These are phyloP conservation scores for Acheta domesticus DNA, from an alignment of 2,888 invertebrate species.

Conservation along the genomic window DNA sequence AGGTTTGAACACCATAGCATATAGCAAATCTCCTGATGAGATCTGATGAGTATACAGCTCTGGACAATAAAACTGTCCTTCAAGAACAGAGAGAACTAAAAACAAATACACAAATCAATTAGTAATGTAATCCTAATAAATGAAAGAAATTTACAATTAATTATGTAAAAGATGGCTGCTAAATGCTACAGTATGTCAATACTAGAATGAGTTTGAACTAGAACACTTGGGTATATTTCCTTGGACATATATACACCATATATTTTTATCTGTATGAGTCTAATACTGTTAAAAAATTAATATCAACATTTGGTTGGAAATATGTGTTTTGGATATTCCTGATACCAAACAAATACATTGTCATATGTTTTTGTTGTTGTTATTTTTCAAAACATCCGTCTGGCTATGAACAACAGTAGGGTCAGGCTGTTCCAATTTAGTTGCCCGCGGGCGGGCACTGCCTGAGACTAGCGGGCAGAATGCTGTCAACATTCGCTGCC, in stretches of 20 bases:
- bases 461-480: too few species aligned
- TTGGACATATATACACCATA: neutral
- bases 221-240: neutral
- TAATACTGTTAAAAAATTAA: too few species aligned
- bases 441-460: too few species aligned
- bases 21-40: conserved; percentile 65
- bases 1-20: conserved; percentile 89
- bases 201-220: neutral
- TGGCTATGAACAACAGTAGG: too few species aligned
- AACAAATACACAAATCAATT: neutral
- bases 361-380: too few species aligned
- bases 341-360: too few species aligned
- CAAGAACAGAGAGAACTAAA: conserved; percentile 44
- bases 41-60: conserved; percentile 69
- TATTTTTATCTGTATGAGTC: too few species aligned
- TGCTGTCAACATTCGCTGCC: too few species aligned
- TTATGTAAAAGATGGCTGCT: neutral
- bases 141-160: neutral
- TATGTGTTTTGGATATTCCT: neutral
- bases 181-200: neutral
- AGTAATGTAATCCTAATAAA: neutral
- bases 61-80: conserved; percentile 62
- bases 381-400: too few species aligned
- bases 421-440: too few species aligned
- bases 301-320: neutral